Evolutionary conservation across 2,888 invertebrate genomes (phyloP).

Genomic region (Drosophila borborema): DNA sequence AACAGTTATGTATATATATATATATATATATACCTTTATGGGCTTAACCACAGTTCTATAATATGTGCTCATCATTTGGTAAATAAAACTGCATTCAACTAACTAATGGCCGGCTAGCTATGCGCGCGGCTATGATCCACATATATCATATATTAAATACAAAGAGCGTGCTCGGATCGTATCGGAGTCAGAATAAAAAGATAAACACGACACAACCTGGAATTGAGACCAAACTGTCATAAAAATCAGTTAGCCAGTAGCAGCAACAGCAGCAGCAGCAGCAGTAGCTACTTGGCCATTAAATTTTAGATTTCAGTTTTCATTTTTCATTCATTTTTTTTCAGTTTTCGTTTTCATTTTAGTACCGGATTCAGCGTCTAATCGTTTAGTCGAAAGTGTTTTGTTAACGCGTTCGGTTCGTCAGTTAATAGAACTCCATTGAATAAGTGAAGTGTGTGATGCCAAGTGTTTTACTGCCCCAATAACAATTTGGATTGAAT

Average conservation of each 20-base stretch:
- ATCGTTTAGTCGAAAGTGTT: conserved; percentile 58
- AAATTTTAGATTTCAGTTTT: conserved; percentile 68
- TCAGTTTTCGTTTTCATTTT: conserved; percentile 64
- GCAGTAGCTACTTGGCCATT: conserved; percentile 36
- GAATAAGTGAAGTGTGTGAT: conserved; percentile 14
- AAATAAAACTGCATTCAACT: conserved; percentile 39
- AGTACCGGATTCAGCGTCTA: conserved; percentile 30
- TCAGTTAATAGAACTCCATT: conserved; percentile 11
- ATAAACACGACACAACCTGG: conserved; percentile 46
- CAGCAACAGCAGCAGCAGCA: conserved; percentile 2
- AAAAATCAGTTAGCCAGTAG: conserved; percentile 74
- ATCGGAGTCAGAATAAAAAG: conserved; percentile 41
- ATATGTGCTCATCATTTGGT: conserved; percentile 5
- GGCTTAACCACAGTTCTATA: conserved; percentile 41
- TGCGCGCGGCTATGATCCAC: conserved; percentile 26
- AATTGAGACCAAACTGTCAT: conserved; percentile 76
- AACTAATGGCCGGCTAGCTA: conserved; percentile 36
- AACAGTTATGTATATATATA: background rate
- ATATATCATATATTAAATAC: conserved; percentile 33
- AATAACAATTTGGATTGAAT: background rate
- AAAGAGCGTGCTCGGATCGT: conserved; percentile 42
- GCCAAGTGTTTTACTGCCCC: conserved; percentile 9
- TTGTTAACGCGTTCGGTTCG: conserved; percentile 61
- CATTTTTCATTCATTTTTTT: conserved; percentile 56
- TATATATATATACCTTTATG: background rate